These are phyloP conservation scores for Nothobranchius kuhntae DNA, from an alignment of 2,113 vertebrate species.

Conservation along the genomic window DNA sequence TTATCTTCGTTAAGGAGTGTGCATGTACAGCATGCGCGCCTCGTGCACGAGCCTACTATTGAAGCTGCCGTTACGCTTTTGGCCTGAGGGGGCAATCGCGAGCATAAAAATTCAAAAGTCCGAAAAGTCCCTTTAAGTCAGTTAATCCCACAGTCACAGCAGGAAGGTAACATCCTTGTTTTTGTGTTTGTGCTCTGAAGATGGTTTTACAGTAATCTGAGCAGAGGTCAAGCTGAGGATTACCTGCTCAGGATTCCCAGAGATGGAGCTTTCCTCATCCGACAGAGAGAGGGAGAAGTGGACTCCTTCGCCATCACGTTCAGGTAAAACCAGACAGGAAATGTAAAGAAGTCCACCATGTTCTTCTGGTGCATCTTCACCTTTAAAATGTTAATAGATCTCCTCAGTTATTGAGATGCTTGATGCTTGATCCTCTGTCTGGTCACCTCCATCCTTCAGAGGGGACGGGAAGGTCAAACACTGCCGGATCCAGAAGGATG, in stretches of 20 bases:
- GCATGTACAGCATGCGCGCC: too few relatives aligned
- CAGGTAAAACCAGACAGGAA: conserved; percentile 70
- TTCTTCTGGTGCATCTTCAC: too few relatives aligned
- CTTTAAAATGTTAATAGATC: too few relatives aligned
- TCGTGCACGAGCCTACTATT: too few relatives aligned
- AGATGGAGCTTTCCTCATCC: conserved; percentile 95
- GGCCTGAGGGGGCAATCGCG: too few relatives aligned
- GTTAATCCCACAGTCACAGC: too few relatives aligned
- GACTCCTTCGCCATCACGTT: conserved; percentile 96
- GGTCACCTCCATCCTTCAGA: conserved; percentile 70
- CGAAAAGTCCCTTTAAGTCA: too few relatives aligned
- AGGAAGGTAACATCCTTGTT: background rate
- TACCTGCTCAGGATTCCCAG: conserved; percentile 93
- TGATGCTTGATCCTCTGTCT: background rate
- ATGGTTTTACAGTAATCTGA: conserved; percentile 94
- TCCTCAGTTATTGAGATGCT: background rate
- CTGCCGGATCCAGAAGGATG: conserved; percentile 92
- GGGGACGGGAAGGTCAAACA: conserved; percentile 95
- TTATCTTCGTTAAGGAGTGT: too few relatives aligned
- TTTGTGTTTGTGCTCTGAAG: conserved; percentile 64
- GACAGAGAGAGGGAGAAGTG: conserved; percentile 84
- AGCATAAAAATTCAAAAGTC: too few relatives aligned
- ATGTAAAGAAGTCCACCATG: too few relatives aligned
- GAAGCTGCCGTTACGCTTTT: too few relatives aligned
- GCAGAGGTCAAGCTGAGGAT: conserved; percentile 93